Base-by-base conservation (phyloP, 2,888 invertebrate genomes). In the Drosophila tanythrix region DNA sequence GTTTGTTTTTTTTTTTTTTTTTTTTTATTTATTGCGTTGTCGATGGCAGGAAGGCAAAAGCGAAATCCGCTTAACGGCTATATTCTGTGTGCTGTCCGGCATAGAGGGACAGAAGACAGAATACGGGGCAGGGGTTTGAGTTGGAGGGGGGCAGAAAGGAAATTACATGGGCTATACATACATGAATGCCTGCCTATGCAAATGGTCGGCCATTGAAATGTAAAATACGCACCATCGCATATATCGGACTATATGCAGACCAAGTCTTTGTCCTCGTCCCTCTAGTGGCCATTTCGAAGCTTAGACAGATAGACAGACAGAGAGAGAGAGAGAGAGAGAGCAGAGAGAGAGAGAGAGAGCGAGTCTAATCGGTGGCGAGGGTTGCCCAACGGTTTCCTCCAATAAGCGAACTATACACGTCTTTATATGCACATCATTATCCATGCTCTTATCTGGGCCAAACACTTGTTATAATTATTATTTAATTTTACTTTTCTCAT, bases 131-230 rank as follows among this genome's bases (percentile, higher is more conserved):
- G 35, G 21, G 25, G 4, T 18, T 11, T 0, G 38, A 13, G 58
- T 6, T 38, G 8, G 11, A 10, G 31, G 2, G 35, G 11, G 52
- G 3, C 8, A 59, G 18, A 38, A 36, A 70, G 67, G 63, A 67
- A 64, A 76, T 75, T 67, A 80, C 81, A 76, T 75, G 67, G 76
- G 53, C 68, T 81, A 52, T 81, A 73, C 67, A 48, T 73, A 70
- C 62, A 70, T 70, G 87, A 75, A 60, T 56, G 56, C 7, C 27
- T 60, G 72, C 74, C 74, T 74, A 83, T 88, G 87, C 83, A 86
- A 83, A 83, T 88, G 83, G 70, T 46, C 70, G 62, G 36, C 74
- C 84, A 86, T 83, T 83, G 87, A 89, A 83, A 86, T 86, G 87
- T 83, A 77, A 83, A 89, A 83, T 77, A 87, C 78, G 81, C 72